These are phyloP conservation scores for Pseudomyrmex sp. DNA, from an alignment of 1,140 invertebrate genomes.

Conservation along the genomic window DNA sequence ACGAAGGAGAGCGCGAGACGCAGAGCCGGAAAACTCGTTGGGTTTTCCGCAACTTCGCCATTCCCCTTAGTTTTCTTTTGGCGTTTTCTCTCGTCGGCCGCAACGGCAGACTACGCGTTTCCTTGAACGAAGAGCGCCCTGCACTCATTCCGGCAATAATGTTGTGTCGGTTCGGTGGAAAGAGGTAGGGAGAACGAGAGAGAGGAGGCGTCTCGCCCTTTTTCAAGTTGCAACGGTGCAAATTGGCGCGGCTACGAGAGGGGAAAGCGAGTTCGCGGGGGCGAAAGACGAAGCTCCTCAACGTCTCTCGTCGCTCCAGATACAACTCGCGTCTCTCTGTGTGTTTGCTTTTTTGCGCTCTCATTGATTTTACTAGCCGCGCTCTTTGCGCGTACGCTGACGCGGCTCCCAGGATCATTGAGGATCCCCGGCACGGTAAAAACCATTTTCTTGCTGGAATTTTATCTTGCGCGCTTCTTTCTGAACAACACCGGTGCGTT, in stretches of 20 bases:
- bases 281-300: conserved; percentile 32
- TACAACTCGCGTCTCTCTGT: conserved; percentile 8
- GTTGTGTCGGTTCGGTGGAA: conserved; percentile 18
- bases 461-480: conserved; percentile 18
- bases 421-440: conserved; percentile 23
- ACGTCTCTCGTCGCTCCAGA: not conserved
- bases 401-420: conserved; percentile 27
- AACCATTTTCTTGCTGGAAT: conserved; percentile 44
- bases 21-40: conserved; percentile 58
- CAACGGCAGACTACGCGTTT: conserved; percentile 17
- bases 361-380: conserved; percentile 59
- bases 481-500: not conserved
- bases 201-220: conserved; percentile 18
- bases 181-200: conserved; percentile 16
- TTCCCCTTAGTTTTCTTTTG: conserved; percentile 61
- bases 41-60: conserved; percentile 64
- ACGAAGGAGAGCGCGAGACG: conserved; percentile 35
- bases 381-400: conserved; percentile 44
- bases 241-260: conserved; percentile 16
- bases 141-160: conserved; percentile 63
- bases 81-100: conserved; percentile 17
- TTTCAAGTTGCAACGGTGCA: conserved; percentile 43
- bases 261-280: conserved; percentile 31
- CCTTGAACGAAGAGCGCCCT: conserved; percentile 36
- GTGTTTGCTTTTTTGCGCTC: conserved; percentile 47